These are phyloP conservation scores for Hirudo medicinalis DNA, from an alignment of 1,140 invertebrate genomes.

Conservation along the genomic window DNA sequence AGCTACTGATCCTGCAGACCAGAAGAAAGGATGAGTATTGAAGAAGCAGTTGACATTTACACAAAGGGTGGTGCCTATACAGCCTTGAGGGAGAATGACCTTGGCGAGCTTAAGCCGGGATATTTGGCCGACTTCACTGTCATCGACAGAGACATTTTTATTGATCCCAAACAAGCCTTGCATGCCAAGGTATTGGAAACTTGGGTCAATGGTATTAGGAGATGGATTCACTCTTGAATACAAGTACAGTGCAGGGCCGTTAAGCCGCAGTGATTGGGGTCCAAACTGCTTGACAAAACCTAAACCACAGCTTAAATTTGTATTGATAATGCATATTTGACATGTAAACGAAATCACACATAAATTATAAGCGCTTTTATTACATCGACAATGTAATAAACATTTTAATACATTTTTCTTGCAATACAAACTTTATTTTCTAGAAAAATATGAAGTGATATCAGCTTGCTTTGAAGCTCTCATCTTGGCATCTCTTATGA, in stretches of 20 bases:
- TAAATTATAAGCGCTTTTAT: no score
- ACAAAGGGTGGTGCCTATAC: conserved; percentile 16
- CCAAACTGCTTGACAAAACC: no score
- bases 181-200: conserved; percentile 1
- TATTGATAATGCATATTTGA: no score
- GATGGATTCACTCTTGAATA: not conserved
- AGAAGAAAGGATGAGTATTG: conserved; percentile 12
- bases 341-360: no score
- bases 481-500: no score
- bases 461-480: no score
- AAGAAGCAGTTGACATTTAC: conserved; percentile 16
- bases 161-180: not conserved
- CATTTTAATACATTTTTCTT: no score
- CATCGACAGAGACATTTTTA: conserved; percentile 15
- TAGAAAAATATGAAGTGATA: no score
- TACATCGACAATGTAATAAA: no score
- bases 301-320: no score
- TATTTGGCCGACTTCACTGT: conserved; percentile 14
- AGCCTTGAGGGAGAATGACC: conserved; percentile 11
- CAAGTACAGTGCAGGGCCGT: not conserved
- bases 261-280: not conserved
- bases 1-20: conserved; percentile 10
- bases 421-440: no score
- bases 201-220: conserved; percentile 10
- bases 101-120: conserved; percentile 12